These are phyloP conservation scores for Stichodactyla mertensii DNA, from an alignment of 64 coral and sea anemone genomes.

Conservation along the genomic window DNA sequence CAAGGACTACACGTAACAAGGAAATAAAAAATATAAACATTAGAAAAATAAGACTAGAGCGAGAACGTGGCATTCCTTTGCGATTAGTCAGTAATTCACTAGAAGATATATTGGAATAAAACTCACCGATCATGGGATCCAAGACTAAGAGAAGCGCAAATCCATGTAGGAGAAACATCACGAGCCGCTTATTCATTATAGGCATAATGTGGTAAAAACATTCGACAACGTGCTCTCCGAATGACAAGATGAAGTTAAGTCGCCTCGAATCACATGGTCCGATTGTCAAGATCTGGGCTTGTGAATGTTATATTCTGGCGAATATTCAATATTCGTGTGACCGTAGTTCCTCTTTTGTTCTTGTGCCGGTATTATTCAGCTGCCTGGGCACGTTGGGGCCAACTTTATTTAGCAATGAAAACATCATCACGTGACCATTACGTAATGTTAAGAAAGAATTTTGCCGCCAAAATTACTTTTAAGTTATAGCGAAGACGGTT, in stretches of 20 bases:
- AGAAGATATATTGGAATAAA: neutral
- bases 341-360: neutral
- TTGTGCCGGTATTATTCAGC: neutral
- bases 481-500: neutral
- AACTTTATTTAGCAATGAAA: neutral
- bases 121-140: neutral
- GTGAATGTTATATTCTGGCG: neutral
- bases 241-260: neutral
- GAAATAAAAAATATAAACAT: slow-evolving; percentile 1
- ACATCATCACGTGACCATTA: slow-evolving; percentile 24
- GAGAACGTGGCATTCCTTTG: neutral
- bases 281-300: neutral
- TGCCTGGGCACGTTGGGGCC: slow-evolving; percentile 18
- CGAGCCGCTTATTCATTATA: neutral
- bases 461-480: neutral
- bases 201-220: neutral
- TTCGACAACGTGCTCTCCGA: neutral
- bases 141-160: neutral
- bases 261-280: neutral
- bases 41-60: neutral
- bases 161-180: neutral
- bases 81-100: neutral
- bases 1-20: neutral
- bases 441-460: slow-evolving; percentile 7
- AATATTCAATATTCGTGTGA: slow-evolving; percentile 14